Percentiles rank a stretch among this genome's conserved stretches.
Conservation (phyloP, 2,888 invertebrate species). For the Patella ulyssiponensis region DNA sequence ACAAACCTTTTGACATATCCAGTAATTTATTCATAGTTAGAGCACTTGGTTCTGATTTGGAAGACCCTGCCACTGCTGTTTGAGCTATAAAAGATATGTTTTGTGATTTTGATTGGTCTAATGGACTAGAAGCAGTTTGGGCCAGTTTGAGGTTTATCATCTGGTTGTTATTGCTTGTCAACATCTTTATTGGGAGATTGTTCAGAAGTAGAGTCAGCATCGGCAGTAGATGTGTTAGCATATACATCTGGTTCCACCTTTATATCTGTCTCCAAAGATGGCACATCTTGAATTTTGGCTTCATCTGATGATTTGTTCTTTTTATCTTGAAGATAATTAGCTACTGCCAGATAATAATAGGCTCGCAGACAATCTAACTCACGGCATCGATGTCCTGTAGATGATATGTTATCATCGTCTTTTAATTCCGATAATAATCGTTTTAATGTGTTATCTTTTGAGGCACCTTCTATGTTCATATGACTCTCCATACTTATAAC, state of each 20-base stretch:
- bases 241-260: constrained; percentile 9
- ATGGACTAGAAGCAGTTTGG: not conserved
- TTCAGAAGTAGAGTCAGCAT: not conserved
- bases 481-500: constrained; percentile 63
- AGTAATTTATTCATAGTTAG: constrained; percentile 42
- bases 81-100: not conserved
- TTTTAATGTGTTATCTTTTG: constrained; percentile 57
- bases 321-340: constrained; percentile 49
- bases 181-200: not conserved
- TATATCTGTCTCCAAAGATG: constrained; percentile 10
- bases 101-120: not conserved
- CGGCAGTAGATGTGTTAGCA: constrained; percentile 1
- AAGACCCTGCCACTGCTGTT: not conserved
- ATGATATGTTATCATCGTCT: constrained; percentile 57
- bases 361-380: constrained; percentile 65
- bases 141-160: constrained; percentile 7
- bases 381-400: constrained; percentile 53
- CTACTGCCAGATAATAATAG: constrained; percentile 59
- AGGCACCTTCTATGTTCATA: constrained; percentile 53
- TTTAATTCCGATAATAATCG: constrained; percentile 58
- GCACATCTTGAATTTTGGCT: constrained; percentile 14
- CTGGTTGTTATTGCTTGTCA: not conserved
- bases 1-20: constrained; percentile 54
- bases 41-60: constrained; percentile 16
- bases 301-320: constrained; percentile 20